Conservation (phyloP, 53 echinoderm and acorn worm genomes). For the Mesocentrotus franciscanus region DNA sequence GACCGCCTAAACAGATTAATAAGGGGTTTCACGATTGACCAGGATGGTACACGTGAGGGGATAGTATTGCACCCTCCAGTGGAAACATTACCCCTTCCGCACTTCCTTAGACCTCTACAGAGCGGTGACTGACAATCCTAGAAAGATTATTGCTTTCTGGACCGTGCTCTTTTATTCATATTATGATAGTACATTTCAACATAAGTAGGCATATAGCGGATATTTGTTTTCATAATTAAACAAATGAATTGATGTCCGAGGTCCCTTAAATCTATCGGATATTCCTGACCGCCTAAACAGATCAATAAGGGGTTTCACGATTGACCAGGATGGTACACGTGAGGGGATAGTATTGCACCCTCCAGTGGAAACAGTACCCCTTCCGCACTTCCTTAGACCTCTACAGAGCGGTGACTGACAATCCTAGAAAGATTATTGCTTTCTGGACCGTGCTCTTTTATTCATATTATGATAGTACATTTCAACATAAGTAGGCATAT, state of each 20-base stretch:
- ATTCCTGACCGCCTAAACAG: not conserved
- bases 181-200: no score
- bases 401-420: no score
- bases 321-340: not conserved
- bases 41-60: not conserved
- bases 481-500: no score
- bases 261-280: not conserved
- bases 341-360: not conserved
- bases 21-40: not conserved
- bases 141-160: no score
- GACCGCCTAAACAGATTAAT: not conserved
- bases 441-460: no score
- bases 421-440: no score
- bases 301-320: not conserved
- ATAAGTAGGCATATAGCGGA: no score
- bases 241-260: no score
- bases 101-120: not conserved
- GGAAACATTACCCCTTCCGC: not conserved
- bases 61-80: not conserved
- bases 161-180: no score
- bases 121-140: no score
- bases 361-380: conserved; percentile 25
- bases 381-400: not conserved
- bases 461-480: no score
- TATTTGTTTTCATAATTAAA: no score